These are phyloP conservation scores for Lophochroa leadbeateri DNA, from an alignment of 2,113 vertebrate genomes.

Conservation along the genomic window DNA sequence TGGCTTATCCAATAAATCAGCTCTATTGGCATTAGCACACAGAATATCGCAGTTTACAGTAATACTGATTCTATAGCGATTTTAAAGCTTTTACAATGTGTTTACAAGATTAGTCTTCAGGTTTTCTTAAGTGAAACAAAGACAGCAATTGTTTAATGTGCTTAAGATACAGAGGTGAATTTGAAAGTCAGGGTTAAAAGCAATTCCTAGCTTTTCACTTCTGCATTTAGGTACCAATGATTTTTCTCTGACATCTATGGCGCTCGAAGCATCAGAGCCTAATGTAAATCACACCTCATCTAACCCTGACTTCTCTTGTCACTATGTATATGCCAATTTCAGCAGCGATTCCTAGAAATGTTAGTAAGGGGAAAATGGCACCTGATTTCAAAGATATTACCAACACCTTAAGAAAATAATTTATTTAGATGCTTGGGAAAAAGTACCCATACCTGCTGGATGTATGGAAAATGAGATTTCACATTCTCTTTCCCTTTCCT, in stretches of 20 bases:
- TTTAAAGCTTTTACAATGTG: neutral
- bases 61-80: neutral
- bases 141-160: accelerated
- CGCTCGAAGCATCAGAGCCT: neutral
- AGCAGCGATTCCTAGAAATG: neutral
- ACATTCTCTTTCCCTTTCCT: neutral
- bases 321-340: neutral
- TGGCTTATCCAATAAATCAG: neutral
- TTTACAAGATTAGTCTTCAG: neutral
- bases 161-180: neutral
- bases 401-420: neutral
- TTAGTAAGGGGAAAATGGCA: neutral
- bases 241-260: neutral
- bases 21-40: neutral
- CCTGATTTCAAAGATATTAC: neutral
- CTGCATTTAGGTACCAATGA: neutral
- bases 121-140: neutral
- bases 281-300: neutral
- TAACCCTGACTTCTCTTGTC: neutral
- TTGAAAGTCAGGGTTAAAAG: neutral
- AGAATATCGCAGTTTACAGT: neutral
- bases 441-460: neutral
- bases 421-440: neutral
- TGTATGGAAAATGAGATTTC: neutral
- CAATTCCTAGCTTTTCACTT: neutral